These are phyloP conservation scores for Ctenicera cuprea DNA, from an alignment of 2,888 invertebrate species.

Conservation along the genomic window DNA sequence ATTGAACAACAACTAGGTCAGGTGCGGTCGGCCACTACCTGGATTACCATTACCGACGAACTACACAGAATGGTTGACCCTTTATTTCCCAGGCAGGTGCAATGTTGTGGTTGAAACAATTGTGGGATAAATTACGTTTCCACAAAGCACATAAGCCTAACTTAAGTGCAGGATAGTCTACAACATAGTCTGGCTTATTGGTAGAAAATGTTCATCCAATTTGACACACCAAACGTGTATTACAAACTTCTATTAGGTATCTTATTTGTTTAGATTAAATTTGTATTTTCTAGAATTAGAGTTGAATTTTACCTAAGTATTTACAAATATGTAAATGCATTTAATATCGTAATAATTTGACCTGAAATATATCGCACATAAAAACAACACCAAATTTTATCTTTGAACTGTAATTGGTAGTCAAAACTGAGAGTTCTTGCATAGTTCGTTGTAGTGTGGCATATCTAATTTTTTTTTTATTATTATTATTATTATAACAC, in stretches of 20 bases:
- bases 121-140: slow-evolving; percentile 43
- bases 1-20: slow-evolving; percentile 45
- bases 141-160: slow-evolving; percentile 40
- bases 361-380: no score
- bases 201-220: slow-evolving; percentile 26
- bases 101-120: slow-evolving; percentile 41
- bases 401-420: no score
- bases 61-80: slow-evolving; percentile 49
- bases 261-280: background rate
- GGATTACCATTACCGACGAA: slow-evolving; percentile 53
- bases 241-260: background rate
- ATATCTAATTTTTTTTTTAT: no score
- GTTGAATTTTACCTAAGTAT: no score
- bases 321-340: no score
- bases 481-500: no score
- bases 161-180: slow-evolving; percentile 27
- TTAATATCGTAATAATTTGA: no score
- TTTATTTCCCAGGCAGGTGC: slow-evolving; percentile 51
- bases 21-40: slow-evolving; percentile 45
- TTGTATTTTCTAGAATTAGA: no score
- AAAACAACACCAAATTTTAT: no score
- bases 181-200: slow-evolving; percentile 20
- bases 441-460: no score
- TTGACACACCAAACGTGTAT: background rate
- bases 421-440: no score